Base-by-base conservation (phyloP, 2,888 invertebrate genomes). In the Drepanosiphum platanoidis region DNA sequence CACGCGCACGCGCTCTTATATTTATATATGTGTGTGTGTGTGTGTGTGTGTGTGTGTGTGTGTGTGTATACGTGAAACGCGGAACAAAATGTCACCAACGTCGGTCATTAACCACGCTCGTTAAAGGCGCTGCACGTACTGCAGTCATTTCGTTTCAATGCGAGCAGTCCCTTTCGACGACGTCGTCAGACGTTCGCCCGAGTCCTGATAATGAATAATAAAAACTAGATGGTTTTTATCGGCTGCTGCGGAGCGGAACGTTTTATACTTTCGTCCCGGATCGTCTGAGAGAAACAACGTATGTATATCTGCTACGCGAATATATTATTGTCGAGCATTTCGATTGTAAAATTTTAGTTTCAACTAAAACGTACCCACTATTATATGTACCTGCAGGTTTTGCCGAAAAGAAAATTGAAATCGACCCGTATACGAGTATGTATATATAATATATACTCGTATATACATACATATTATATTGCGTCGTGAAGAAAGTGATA, bases 41-140 rank as follows among this genome's bases (percentile, higher is more conserved):
- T n/a, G n/a, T n/a, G n/a, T n/a, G n/a, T n/a, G n/a, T n/a, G n/a
- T n/a, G n/a, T n/a, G n/a, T n/a, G n/a, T n/a, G n/a, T n/a, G n/a
- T n/a, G n/a, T n/a, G n/a, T n/a, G n/a, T n/a, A n/a, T n/a, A n/a
- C n/a, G n/a, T n/a, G n/a, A n/a, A n/a, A n/a, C n/a, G 9, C 46
- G 46, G 30, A 66, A 66, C 66, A 74, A 83, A 82, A 75, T 75
- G 75, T 74, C 74, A 66, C 83, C 83, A 66, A 46, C 46, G 66
- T 46, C 75, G 36, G 83, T 66, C 66, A 66, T 83, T 75, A 36
- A 66, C 52, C 36, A 66, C 75, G 52, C 66, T 46, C 52, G 46
- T 68, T 83, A 83, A 83, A 74, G 32, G 42, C 58, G n/a, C n/a
- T 46, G 9, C n/a, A n/a, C 39, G 18, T 30, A 46, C n/a, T 39